A percentile compares a stretch with the other conserved stretches of the same genome.
Evolutionary conservation across 2,888 invertebrate species (phyloP).

Genomic region (Steromphala cineraria): DNA sequence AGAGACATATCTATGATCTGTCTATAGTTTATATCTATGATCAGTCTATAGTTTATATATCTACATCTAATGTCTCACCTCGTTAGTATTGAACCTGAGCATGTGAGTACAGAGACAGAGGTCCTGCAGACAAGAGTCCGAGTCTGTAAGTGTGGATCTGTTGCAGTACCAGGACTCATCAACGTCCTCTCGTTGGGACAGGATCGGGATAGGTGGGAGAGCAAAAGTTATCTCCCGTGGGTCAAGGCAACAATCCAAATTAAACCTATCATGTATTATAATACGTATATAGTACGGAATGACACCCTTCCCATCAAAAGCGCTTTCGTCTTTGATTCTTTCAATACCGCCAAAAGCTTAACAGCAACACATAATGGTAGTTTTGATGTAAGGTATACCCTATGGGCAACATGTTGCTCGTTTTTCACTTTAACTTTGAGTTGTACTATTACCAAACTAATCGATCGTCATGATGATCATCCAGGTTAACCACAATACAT

Average conservation of each 20-base stretch:
- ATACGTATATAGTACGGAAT: too few species aligned
- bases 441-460: too few species aligned
- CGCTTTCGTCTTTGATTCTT: too few species aligned
- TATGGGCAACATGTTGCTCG: too few species aligned
- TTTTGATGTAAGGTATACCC: too few species aligned
- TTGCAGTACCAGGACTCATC: slow-evolving; percentile 45
- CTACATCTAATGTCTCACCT: slow-evolving; percentile 28
- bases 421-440: too few species aligned
- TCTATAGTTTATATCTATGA: neutral
- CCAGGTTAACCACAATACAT: too few species aligned
- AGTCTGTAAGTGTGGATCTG: slow-evolving; percentile 35
- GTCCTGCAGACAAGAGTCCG: slow-evolving; percentile 32
- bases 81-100: slow-evolving; percentile 33
- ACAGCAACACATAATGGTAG: too few species aligned
- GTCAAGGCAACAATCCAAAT: neutral
- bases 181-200: slow-evolving; percentile 48
- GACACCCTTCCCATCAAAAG: too few species aligned
- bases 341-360: too few species aligned
- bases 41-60: neutral
- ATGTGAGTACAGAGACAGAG: slow-evolving; percentile 50
- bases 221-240: slow-evolving; percentile 42
- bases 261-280: too few species aligned
- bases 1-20: slow-evolving; percentile 31
- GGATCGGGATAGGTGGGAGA: slow-evolving; percentile 40
- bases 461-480: neutral